Evolutionary conservation across 2,113 vertebrate genomes (phyloP), one percentile per base, ranked within the genome.

Genomic region (Strigops habroptila): DNA sequence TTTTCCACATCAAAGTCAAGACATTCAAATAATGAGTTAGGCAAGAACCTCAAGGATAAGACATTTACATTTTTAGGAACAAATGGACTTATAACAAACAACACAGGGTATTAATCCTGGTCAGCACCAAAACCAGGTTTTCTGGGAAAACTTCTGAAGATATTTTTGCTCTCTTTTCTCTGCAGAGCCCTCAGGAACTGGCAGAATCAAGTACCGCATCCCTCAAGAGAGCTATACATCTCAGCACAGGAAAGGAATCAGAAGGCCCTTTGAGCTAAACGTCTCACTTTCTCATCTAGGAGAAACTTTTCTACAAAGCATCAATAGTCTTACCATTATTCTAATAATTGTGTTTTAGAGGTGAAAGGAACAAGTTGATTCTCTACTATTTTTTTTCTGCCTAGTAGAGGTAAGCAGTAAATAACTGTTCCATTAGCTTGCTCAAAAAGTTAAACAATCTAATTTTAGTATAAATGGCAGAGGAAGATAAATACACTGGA

Each of bases 401-500:
- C 44, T 63, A 33, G 14, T 22, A 77, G 75, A 75, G 37, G 86
- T 86, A 86, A 92, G 71, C 39, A 92, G 57, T 82, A 93, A 82
- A 71, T 75, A 90, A 81, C 25, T 4, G 7, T 71, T 82, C 67
- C 51, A 67, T 87, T 77, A 90, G 43, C 55, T 85, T 90, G 85
- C 7, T 41, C 41, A 88, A 71, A 95, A 96, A 83, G n/a, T 35
- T 78, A 93, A 95, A 88, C 70, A 79, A 86, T 73, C 88, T 93
- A 69, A 94, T 94, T 95, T 89, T 93, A 94, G 69, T 78, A 13
- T 64, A 55, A 79, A 93, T 10, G 27, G 60, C 57, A 92, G 76
- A 93, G 82, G 70, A 94, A 86, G 59, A 76, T 67, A 91, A 90
- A 84, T 94, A 77, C 33, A 41, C 46, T 12, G 27, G 28, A 46